A percentile compares a stretch with the other conserved stretches of the same genome.
Conservation (phyloP, 2,888 invertebrate species). For the Drymonia ruficornis region DNA sequence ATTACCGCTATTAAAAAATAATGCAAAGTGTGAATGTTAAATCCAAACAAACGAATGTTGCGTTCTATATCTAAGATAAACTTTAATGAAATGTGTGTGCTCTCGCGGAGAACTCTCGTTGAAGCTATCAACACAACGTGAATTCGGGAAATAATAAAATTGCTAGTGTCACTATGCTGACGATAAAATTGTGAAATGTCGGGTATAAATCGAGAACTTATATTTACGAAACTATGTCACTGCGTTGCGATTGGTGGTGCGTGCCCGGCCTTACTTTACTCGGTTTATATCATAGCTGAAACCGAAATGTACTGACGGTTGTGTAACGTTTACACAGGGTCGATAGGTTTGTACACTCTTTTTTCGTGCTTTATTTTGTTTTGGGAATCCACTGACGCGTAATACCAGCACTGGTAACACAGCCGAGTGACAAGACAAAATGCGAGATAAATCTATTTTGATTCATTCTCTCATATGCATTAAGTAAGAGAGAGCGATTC, state of each 20-base stretch:
- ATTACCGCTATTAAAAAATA: too few relatives aligned
- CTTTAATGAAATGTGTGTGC: slow-evolving; percentile 23
- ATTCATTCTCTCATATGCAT: too few relatives aligned
- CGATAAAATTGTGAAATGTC: slow-evolving; percentile 22
- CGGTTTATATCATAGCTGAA: slow-evolving; percentile 38
- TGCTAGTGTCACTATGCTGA: slow-evolving; percentile 18
- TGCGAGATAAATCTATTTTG: too few relatives aligned
- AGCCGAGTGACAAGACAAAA: too few relatives aligned
- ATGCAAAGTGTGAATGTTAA: background rate
- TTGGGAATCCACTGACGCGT: slow-evolving; percentile 47
- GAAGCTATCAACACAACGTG: slow-evolving; percentile 29
- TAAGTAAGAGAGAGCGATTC: too few relatives aligned
- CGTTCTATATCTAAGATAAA: background rate
- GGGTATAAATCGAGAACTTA: slow-evolving; percentile 21
- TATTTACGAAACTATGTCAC: slow-evolving; percentile 22
- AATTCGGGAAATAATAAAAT: slow-evolving; percentile 29
- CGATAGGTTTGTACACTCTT: slow-evolving; percentile 41
- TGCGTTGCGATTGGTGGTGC: slow-evolving; percentile 25
- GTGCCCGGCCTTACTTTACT: slow-evolving; percentile 33
- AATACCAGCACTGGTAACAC: too few relatives aligned
- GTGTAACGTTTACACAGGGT: slow-evolving; percentile 47
- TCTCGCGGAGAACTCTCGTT: slow-evolving; percentile 19
- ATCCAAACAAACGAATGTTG: background rate
- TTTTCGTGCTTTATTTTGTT: slow-evolving; percentile 49
- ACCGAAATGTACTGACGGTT: slow-evolving; percentile 33